Base-by-base conservation (phyloP, 2,888 invertebrate genomes). In the Xestia xanthographa region DNA sequence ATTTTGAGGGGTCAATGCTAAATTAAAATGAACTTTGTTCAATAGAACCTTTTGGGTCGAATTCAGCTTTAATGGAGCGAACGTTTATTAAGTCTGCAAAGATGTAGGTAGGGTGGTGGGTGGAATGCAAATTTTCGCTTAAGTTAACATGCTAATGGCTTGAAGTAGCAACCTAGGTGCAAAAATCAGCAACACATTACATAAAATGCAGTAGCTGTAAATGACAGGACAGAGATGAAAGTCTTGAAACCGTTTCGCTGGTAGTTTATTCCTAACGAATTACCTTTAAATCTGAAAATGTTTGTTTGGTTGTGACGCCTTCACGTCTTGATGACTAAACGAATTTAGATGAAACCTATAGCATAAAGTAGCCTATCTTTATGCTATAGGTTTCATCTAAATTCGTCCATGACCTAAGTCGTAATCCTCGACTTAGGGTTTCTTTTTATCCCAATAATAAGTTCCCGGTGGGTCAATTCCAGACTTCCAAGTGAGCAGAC, bases 1-100 rank as follows among this genome's bases (percentile, higher is more conserved):
- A 84, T 68, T 69, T 74, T 75, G 29, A 76, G 58, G 29, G 45
- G 62, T 58, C 67, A 29, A 71, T 67, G 65, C 62, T 43, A 68
- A 77, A 69, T 86, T 77, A 77, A 79, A 79, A 72, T 45, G 56
- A 76, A 79, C 73, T 60, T 74, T 48, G 50, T 71, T 65, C 63
- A 73, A 79, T 78, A 43, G 22, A 34, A 75, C 43, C 72, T 58
- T 85, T 68, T 60, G 22, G 48, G 62, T 74, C 45, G 60, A 74
- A 62, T 76, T 67, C 34, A 43, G 74, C 14, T 71, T 74, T 58
- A 83, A 81, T 71, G 48, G 43, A 58, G 68, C 58, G 68, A 65
- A 53, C 22, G n/a, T 68, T 75, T 62, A 80, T 67, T 80, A 80
- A 76, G 76, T 70, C 69, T 72, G 62, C 26, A 70, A 76, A 72